Percentiles rank a stretch among this genome's conserved stretches.
Evolutionary conservation across 2,888 invertebrate species (phyloP).

Genomic region (Bedellia somnulentella): DNA sequence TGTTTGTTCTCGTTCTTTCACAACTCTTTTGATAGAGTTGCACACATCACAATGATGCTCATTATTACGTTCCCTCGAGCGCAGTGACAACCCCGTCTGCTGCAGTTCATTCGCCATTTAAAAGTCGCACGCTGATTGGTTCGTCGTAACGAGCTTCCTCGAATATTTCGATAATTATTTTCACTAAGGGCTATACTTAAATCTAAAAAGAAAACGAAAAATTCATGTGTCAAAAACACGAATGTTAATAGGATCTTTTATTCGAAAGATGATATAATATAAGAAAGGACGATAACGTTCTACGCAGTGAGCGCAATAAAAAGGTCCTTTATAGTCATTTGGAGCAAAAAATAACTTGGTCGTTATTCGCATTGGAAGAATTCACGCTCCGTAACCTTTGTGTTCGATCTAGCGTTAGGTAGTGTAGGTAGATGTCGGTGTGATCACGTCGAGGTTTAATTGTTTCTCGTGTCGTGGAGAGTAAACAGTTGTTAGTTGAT

Average conservation of each 20-base stretch:
- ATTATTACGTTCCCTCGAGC: constrained; percentile 32
- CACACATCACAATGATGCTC: constrained; percentile 38
- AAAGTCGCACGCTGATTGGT: constrained; percentile 29
- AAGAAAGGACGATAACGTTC: constrained; percentile 12
- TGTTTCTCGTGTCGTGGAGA: too few relatives aligned
- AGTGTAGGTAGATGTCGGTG: too few relatives aligned
- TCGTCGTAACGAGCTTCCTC: constrained; percentile 32
- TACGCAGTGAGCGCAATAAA: constrained; percentile 19
- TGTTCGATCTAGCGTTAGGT: too few relatives aligned
- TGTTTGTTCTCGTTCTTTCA: constrained; percentile 3
- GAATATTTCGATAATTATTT: too few relatives aligned
- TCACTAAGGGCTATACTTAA: too few relatives aligned
- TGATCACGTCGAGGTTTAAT: too few relatives aligned
- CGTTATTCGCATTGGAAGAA: too few relatives aligned
- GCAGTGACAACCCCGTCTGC: constrained; percentile 20
- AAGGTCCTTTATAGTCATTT: constrained; percentile 17
- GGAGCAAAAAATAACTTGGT: constrained; percentile 18
- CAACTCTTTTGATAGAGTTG: constrained; percentile 25
- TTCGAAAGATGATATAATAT: constrained; percentile 23
- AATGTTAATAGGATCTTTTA: constrained; percentile 20
- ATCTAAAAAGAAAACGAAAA: too few relatives aligned
- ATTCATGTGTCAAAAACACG: too few relatives aligned
- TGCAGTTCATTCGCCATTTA: constrained; percentile 23
- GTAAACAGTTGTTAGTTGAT: too few relatives aligned
- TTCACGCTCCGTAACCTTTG: not conserved